Conservation (phyloP, 2,113 vertebrate species). For the Rousettus leschenaultii region DNA sequence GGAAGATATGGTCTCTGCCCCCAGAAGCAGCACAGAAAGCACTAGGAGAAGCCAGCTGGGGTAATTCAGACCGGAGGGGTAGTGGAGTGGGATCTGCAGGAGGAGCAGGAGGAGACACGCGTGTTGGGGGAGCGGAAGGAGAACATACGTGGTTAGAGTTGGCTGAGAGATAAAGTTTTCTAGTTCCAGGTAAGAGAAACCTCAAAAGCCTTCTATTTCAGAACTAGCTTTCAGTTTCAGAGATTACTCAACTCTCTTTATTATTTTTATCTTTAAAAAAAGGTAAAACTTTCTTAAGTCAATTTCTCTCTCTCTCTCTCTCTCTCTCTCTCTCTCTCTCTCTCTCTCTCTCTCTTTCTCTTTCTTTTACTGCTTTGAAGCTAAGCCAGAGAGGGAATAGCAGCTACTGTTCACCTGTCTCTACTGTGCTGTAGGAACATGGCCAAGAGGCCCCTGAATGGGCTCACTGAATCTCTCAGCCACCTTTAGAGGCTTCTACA, state of each 20-base stretch:
- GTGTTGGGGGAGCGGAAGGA: rapidly evolving
- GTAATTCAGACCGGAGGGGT: neutral
- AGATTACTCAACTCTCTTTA: neutral
- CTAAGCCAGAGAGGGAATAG: neutral
- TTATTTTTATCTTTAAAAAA: neutral
- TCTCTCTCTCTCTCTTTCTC: neutral
- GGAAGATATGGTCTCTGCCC: neutral
- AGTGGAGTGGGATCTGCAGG: neutral
- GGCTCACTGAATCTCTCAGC: neutral
- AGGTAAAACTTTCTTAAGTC: neutral
- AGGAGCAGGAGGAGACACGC: rapidly evolving
- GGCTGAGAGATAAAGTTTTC: neutral
- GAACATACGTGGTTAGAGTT: neutral
- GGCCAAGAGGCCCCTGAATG: neutral
- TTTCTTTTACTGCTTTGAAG: neutral
- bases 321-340: neutral
- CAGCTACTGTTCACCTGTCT: neutral
- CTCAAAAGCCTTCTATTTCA: conserved; percentile 9
- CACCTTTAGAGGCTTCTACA: neutral
- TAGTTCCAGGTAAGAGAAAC: neutral
- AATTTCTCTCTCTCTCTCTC: neutral
- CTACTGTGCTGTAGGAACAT: neutral
- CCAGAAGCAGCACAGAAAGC: neutral
- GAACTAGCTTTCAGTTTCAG: conserved; percentile 28
- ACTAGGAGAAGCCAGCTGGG: neutral